Evolutionary conservation across 2,797 vertebrate genomes (phyloP).

Genomic region (Myotis vivesi): DNA sequence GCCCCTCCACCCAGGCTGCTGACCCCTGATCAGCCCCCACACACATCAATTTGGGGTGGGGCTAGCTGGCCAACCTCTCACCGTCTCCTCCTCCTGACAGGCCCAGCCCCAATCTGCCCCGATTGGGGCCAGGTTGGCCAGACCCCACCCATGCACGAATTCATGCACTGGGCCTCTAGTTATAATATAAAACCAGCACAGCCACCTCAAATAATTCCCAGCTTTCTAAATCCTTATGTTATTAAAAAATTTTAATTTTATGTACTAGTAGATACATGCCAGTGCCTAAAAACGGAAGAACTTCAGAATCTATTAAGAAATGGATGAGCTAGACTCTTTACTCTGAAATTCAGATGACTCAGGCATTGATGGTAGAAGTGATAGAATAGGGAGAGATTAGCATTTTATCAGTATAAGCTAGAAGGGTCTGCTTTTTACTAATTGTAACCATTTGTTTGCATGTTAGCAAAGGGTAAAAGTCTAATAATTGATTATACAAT

Average conservation of each 20-base stretch:
- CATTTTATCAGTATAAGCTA: not conserved
- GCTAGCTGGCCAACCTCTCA: too few species aligned
- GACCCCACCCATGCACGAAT: too few species aligned
- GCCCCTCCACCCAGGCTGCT: too few species aligned
- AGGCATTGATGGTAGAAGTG: not conserved
- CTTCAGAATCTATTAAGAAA: not conserved
- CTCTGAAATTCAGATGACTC: not conserved
- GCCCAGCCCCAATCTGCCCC: too few species aligned
- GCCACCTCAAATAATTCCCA: not conserved
- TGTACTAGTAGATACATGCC: not conserved
- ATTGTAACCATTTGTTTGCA: not conserved
- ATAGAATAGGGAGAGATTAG: not conserved
- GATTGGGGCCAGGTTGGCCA: too few species aligned
- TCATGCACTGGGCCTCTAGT: too few species aligned
- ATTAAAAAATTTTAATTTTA: not conserved
- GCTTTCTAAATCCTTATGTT: not conserved
- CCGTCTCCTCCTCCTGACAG: too few species aligned
- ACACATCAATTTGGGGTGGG: too few species aligned
- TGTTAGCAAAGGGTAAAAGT: not conserved
- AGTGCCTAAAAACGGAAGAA: not conserved
- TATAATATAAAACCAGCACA: not conserved
- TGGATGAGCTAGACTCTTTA: not conserved
- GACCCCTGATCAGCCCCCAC: too few species aligned
- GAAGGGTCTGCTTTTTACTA: not conserved
- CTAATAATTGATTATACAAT: not conserved